Base-by-base conservation (phyloP, 1,140 invertebrate genomes). In the Calycopis cecrops region DNA sequence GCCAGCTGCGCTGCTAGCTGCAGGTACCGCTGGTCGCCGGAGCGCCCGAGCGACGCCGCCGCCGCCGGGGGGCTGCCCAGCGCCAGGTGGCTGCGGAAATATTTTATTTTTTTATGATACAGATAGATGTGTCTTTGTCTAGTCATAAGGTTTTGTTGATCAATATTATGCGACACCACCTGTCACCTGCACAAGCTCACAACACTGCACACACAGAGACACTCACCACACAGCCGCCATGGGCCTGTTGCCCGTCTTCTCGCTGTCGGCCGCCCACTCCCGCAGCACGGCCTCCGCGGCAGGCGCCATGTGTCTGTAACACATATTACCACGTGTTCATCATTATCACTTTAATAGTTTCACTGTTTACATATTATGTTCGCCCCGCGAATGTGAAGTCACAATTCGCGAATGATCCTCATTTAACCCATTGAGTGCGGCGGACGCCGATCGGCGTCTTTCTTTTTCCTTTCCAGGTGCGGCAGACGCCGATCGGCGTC, bases 1-100 rank as follows among this genome's bases (percentile, higher is more conserved):
- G 86, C 85, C 6, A 87, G 57, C 0, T 81, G 74, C 1, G 76
- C 69, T 4, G 86, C 80, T 11, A 87, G 59, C 17, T 63, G 66
- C 3, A 87, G 63, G 47, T 52, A 62, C 3, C 73, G 67, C 55
- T 77, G 64, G 1, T 77, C 57, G 6, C 66, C 64, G 0, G 66
- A 71, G 14, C 69, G 77, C 4, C 76, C 63, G 9, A 87, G 63
- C 7, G 42, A 44, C 1, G 55, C 34, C 0, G 81, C 74, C 6
- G 86, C 85, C 64, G 79, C 60, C 21, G 67, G 67, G 1, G 77
- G 14, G 21, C 80, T 57, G 4, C 73, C 77, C 4, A 79, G 51
- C 1, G 64, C 75, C 0, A 87, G 56, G 53, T 81, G 67, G 60
- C 86, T 88, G 65, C 28, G 9, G n/a, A 35, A 28, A 28, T 6